These are phyloP conservation scores for Limanda limanda DNA, from an alignment of 2,113 vertebrate species.

Conservation along the genomic window DNA sequence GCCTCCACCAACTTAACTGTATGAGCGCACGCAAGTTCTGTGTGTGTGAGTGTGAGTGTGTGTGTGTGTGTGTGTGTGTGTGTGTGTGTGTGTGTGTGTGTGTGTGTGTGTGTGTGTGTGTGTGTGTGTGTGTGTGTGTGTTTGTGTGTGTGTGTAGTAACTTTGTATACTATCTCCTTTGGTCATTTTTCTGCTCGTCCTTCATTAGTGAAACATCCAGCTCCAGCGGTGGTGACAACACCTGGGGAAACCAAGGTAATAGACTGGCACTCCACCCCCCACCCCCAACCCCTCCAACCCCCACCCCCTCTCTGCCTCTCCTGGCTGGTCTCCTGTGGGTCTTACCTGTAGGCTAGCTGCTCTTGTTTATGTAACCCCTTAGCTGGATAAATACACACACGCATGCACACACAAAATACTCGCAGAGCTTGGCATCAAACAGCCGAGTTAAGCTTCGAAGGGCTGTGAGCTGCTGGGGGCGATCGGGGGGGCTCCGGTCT, in stretches of 20 bases:
- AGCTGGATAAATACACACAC: constrained; percentile 64
- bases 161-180: constrained; percentile 70
- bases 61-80: background rate
- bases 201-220: constrained; percentile 70
- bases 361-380: constrained; percentile 77
- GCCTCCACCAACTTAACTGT: constrained; percentile 46
- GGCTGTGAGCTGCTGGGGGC: constrained; percentile 69
- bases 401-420: constrained; percentile 50
- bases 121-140: too few species aligned
- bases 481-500: constrained; percentile 64
- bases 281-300: too few species aligned
- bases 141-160: constrained; percentile 8
- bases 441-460: constrained; percentile 72
- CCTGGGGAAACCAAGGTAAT: constrained; percentile 63
- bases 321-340: constrained; percentile 71
- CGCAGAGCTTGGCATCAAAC: constrained; percentile 73
- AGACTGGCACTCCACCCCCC: constrained; percentile 49
- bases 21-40: constrained; percentile 43
- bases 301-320: constrained; percentile 35
- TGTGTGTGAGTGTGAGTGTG: background rate
- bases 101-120: too few species aligned
- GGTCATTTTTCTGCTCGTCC: constrained; percentile 67
- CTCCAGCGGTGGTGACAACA: constrained; percentile 63
- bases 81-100: too few species aligned
- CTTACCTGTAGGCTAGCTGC: constrained; percentile 77